Conservation (phyloP, 2,113 vertebrate genomes). For the Rhinolophus ferrumequinum region DNA sequence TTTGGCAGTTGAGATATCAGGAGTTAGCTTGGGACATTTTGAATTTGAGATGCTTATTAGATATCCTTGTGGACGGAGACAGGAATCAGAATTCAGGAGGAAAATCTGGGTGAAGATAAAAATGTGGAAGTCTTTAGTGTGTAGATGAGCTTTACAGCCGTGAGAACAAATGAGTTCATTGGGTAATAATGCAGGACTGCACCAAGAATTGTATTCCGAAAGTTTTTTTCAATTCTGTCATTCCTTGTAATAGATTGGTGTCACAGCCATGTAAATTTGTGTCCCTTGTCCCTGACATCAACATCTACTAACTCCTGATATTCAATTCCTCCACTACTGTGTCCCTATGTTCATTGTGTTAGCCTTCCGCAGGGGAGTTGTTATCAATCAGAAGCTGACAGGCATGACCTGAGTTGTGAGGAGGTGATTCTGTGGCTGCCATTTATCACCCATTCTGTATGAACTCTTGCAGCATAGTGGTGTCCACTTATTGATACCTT, state of each 20-base stretch:
- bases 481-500: background rate
- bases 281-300: background rate
- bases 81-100: background rate
- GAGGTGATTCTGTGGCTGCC: background rate
- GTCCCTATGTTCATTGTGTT: background rate
- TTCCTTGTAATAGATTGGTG: background rate
- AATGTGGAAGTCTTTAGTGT: background rate
- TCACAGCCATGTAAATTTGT: background rate
- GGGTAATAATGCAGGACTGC: background rate
- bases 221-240: background rate
- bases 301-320: background rate
- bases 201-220: background rate
- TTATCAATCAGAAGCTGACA: background rate
- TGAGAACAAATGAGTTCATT: background rate
- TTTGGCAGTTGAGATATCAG: background rate
- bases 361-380: background rate
- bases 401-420: background rate
- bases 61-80: background rate
- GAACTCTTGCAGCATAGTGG: background rate
- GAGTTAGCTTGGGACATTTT: background rate
- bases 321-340: background rate
- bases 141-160: background rate
- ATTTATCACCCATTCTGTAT: background rate
- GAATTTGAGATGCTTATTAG: background rate
- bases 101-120: background rate